These are phyloP conservation scores for Microcebus jonahi DNA, from an alignment of 2,113 vertebrate species.

Conservation along the genomic window DNA sequence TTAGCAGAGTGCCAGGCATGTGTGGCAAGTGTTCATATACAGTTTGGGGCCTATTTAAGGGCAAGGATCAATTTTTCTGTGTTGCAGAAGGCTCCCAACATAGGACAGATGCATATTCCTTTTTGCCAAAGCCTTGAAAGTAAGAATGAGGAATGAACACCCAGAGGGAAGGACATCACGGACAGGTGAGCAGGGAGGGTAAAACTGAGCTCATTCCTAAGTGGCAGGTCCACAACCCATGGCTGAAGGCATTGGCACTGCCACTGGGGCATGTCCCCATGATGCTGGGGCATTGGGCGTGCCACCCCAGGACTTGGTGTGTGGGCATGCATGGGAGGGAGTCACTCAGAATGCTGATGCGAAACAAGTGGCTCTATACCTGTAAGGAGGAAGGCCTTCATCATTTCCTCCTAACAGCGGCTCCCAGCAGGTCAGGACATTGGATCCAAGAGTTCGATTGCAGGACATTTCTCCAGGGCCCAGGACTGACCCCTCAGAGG, in stretches of 20 bases:
- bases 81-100: neutral
- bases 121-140: neutral
- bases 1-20: neutral
- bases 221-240: neutral
- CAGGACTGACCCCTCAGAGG: neutral
- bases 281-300: neutral
- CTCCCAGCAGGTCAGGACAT: neutral
- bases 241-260: neutral
- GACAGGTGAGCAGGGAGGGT: neutral
- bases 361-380: neutral
- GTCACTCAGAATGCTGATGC: neutral
- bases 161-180: neutral
- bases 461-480: neutral
- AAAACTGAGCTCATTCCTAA: neutral
- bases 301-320: neutral
- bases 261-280: neutral
- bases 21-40: neutral
- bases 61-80: conserved; percentile 1
- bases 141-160: neutral
- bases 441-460: neutral
- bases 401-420: neutral
- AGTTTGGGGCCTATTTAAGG: neutral
- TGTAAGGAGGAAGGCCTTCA: neutral
- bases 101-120: neutral
- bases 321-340: neutral